Percentiles rank a stretch among this genome's conserved stretches.
Evolutionary conservation across 1,140 invertebrate genomes (phyloP).

Genomic region (Drosophila nasuta): DNA sequence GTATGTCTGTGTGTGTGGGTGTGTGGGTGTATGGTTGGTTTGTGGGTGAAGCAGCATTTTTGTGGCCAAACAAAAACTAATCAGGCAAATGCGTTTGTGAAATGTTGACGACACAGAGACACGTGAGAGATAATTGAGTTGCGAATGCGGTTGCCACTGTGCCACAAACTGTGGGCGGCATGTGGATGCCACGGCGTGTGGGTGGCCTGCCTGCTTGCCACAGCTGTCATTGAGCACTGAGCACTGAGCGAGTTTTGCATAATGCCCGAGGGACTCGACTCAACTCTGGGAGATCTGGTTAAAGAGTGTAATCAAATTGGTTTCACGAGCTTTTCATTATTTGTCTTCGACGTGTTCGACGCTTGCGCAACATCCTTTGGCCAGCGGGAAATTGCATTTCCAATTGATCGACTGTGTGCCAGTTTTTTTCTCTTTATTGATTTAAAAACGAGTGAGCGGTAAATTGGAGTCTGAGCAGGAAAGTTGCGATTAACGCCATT

Average conservation of each 20-base stretch:
- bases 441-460: slow-evolving; percentile 56
- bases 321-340: slow-evolving; percentile 41
- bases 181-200: slow-evolving; percentile 20
- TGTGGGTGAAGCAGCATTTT: slow-evolving; percentile 46
- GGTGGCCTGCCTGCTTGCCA: slow-evolving; percentile 23
- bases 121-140: slow-evolving; percentile 38
- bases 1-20: background rate
- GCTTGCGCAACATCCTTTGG: slow-evolving; percentile 70
- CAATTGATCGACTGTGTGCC: slow-evolving; percentile 60
- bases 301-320: slow-evolving; percentile 54
- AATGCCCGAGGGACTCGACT: slow-evolving; percentile 24
- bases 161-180: slow-evolving; percentile 7
- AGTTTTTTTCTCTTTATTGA: slow-evolving; percentile 36
- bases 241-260: slow-evolving; percentile 8
- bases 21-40: background rate
- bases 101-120: slow-evolving; percentile 20
- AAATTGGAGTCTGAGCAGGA: slow-evolving; percentile 60
- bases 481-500: slow-evolving; percentile 70
- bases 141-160: slow-evolving; percentile 37
- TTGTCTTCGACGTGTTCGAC: slow-evolving; percentile 2
- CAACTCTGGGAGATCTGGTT: background rate
- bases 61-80: slow-evolving; percentile 44
- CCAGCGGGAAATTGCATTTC: slow-evolving; percentile 69
- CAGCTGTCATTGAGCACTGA: slow-evolving; percentile 12
- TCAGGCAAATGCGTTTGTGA: slow-evolving; percentile 43